Evolutionary conservation across 2,113 vertebrate genomes (phyloP).

Genomic region (Morone chrysops): DNA sequence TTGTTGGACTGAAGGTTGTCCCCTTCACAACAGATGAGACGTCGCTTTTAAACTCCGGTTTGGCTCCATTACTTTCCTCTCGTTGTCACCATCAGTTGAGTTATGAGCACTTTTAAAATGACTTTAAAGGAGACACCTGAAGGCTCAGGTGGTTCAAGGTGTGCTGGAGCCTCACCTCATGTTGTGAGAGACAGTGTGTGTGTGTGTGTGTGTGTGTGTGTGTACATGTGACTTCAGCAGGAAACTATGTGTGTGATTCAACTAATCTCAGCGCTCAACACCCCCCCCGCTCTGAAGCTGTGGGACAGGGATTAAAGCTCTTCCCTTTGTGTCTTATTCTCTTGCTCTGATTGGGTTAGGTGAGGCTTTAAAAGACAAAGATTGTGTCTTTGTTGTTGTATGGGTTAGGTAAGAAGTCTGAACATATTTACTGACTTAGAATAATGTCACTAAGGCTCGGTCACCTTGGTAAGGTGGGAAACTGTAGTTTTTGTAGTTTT

Average conservation of each 20-base stretch:
- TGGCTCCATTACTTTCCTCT: not conserved
- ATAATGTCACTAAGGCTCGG: not conserved
- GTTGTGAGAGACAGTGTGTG: conserved; percentile 15
- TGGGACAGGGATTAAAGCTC: conserved; percentile 44
- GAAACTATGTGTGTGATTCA: conserved; percentile 55
- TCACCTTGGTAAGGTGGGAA: not conserved
- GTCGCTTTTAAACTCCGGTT: not conserved
- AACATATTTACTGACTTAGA: not conserved
- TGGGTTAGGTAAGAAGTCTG: not conserved
- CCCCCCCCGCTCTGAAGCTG: conserved; percentile 29
- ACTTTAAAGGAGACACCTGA: not conserved
- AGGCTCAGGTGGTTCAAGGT: conserved; percentile 32
- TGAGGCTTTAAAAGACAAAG: not conserved
- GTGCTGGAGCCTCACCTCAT: conserved; percentile 37
- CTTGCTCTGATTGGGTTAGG: conserved; percentile 34
- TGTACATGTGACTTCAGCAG: conserved; percentile 55
- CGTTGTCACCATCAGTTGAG: not conserved
- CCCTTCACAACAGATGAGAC: not conserved
- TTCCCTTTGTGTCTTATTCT: conserved; percentile 12
- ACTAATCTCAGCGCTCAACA: conserved; percentile 34
- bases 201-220: conserved; percentile 37
- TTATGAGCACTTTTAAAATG: not conserved
- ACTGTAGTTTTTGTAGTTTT: not conserved
- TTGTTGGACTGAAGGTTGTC: not conserved
- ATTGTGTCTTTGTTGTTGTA: conserved; percentile 12